These are phyloP conservation scores for Caenorhabditis remanei DNA, from an alignment of 1,140 invertebrate genomes.

Conservation along the genomic window DNA sequence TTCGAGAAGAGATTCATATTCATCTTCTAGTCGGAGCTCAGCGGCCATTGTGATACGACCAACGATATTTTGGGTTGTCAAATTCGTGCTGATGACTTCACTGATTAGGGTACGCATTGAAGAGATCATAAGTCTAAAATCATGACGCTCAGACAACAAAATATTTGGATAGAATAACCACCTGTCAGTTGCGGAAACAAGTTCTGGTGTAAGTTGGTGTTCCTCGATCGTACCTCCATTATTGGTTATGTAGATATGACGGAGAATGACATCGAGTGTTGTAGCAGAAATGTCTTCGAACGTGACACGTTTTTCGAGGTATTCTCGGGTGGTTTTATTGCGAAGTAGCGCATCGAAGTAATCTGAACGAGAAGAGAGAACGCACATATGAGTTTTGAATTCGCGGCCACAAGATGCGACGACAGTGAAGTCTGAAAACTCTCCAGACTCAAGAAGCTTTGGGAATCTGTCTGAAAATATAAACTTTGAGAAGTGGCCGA, in stretches of 20 bases:
- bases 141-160: too few relatives aligned
- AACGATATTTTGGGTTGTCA: conserved; percentile 39
- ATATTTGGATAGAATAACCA: neutral
- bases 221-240: neutral
- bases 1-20: conserved; percentile 23
- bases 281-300: conserved; percentile 55
- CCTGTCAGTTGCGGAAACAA: conserved; percentile 62
- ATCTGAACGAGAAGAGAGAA: conserved; percentile 71
- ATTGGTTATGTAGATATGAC: conserved; percentile 53
- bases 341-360: conserved; percentile 72
- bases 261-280: conserved; percentile 47
- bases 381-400: conserved; percentile 70
- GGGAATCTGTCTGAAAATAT: conserved; percentile 1
- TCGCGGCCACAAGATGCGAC: conserved; percentile 45
- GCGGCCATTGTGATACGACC: conserved; percentile 57
- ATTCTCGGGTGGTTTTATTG: neutral
- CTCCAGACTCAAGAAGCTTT: conserved; percentile 39
- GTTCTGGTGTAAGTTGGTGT: conserved; percentile 27
- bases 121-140: neutral
- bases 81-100: neutral
- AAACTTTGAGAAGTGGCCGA: neutral
- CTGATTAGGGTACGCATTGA: neutral
- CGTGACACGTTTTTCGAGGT: conserved; percentile 36
- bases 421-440: conserved; percentile 63
- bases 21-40: neutral